Percentiles rank a stretch among this genome's conserved stretches.
These are phyloP conservation scores for Brachypalpus laphriformis DNA, from an alignment of 2,888 invertebrate genomes.

Conservation along the genomic window DNA sequence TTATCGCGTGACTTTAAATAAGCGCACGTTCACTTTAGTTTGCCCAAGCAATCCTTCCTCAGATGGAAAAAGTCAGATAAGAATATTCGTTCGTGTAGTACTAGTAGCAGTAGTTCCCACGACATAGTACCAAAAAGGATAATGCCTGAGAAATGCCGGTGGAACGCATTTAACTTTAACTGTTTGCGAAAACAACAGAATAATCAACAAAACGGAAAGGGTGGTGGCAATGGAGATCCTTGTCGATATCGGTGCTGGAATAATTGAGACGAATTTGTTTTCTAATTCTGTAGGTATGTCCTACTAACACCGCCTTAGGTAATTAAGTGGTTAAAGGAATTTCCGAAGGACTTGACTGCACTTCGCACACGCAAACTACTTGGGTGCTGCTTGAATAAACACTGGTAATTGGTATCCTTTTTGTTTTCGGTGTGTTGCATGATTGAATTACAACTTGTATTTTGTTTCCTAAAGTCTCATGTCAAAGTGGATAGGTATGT, in stretches of 20 bases:
- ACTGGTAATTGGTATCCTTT: slow-evolving; percentile 44
- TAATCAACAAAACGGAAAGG: slow-evolving; percentile 7
- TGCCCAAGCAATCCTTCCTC: slow-evolving; percentile 2
- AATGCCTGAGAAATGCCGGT: slow-evolving; percentile 39
- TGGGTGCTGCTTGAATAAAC: slow-evolving; percentile 14
- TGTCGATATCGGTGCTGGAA: slow-evolving; percentile 38
- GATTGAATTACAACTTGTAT: slow-evolving; percentile 40
- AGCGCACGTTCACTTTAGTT: slow-evolving; percentile 70
- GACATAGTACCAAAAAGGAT: slow-evolving; percentile 34
- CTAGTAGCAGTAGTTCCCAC: neutral
- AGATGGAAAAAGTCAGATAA: slow-evolving; percentile 58
- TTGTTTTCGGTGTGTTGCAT: slow-evolving; percentile 1
- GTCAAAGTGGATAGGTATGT: neutral
- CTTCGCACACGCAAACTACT: slow-evolving; percentile 24
- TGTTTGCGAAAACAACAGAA: slow-evolving; percentile 37
- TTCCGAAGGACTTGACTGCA: slow-evolving; percentile 7
- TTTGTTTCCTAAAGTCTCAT: neutral
- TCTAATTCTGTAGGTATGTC: neutral
- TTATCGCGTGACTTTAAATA: slow-evolving; percentile 72
- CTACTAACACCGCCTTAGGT: neutral
- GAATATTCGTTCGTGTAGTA: slow-evolving; percentile 38
- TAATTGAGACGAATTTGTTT: slow-evolving; percentile 64
- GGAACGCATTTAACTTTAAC: slow-evolving; percentile 35
- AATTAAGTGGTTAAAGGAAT: slow-evolving; percentile 42
- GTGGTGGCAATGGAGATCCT: slow-evolving; percentile 17